Conservation (phyloP, 2,113 vertebrate species). For the Polypterus bichir region DNA sequence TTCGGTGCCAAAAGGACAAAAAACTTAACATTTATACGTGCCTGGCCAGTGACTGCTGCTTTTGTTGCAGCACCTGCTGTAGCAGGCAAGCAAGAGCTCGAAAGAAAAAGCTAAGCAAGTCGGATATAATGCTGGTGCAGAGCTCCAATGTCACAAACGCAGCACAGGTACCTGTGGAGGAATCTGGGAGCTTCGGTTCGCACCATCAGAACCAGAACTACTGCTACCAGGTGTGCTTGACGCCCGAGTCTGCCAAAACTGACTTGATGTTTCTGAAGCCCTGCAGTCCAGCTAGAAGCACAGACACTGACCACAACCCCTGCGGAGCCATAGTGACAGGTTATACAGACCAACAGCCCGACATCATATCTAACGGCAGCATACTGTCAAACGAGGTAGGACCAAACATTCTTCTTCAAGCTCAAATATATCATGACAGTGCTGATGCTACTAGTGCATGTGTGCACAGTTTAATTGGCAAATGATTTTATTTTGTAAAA, state of each 20-base stretch:
- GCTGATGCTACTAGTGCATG: background rate
- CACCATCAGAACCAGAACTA: slow-evolving; percentile 93
- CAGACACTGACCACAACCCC: slow-evolving; percentile 80
- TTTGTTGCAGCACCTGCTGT: slow-evolving; percentile 75
- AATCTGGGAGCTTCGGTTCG: slow-evolving; percentile 75
- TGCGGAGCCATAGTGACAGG: slow-evolving; percentile 81
- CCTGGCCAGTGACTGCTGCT: slow-evolving; percentile 75
- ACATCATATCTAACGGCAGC: slow-evolving; percentile 95
- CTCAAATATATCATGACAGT: background rate
- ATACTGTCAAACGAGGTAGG: slow-evolving; percentile 91
- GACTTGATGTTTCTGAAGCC: slow-evolving; percentile 97
- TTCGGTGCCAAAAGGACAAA: slow-evolving; percentile 92
- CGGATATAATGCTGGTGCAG: slow-evolving; percentile 94
- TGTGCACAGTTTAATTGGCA: background rate
- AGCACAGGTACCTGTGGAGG: slow-evolving; percentile 69
- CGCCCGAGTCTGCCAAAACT: slow-evolving; percentile 93
- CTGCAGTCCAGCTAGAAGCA: slow-evolving; percentile 78
- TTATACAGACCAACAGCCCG: slow-evolving; percentile 87
- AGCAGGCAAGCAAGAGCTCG: slow-evolving; percentile 75
- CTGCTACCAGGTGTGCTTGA: slow-evolving; percentile 97
- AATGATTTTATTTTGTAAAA: background rate
- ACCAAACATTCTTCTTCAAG: background rate
- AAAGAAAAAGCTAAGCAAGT: slow-evolving; percentile 95
- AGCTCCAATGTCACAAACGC: slow-evolving; percentile 68
- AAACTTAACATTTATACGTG: slow-evolving; percentile 88